Evolutionary conservation across 2,797 vertebrate genomes (phyloP).

Genomic region (Kryptopterus vitreolus): DNA sequence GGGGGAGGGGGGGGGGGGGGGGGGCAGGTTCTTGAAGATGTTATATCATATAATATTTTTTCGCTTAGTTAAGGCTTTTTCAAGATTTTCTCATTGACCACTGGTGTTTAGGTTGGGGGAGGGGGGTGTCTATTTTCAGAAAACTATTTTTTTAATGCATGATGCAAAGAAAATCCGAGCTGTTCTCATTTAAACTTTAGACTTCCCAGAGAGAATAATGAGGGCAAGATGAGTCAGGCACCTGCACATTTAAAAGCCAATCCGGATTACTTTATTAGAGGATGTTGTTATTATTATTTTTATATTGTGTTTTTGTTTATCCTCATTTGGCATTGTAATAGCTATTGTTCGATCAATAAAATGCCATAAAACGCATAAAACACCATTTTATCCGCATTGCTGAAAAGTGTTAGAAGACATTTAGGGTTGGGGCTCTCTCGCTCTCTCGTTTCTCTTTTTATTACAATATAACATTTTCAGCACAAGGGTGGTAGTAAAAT

Average conservation of each 20-base stretch:
- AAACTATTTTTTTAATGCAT: no score
- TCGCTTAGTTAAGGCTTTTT: neutral
- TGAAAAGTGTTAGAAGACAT: neutral
- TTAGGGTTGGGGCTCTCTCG: no score
- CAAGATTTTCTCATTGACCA: no score
- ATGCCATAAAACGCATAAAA: neutral
- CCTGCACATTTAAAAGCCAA: neutral
- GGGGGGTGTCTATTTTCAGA: no score
- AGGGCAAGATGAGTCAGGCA: neutral
- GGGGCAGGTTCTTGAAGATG: no score
- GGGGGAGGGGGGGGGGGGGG: no score
- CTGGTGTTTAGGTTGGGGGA: no score
- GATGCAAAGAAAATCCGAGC: neutral
- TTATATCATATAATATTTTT: neutral
- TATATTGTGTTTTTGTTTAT: no score
- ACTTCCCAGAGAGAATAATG: neutral
- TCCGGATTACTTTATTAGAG: neutral
- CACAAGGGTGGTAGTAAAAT: no score
- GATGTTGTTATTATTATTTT: neutral
- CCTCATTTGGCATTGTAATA: neutral
- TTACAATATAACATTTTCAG: no score
- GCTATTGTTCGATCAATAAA: neutral
- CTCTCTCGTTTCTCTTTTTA: no score
- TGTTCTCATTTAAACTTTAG: constrained; percentile 1
- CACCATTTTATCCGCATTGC: neutral